Conservation (phyloP, 1,140 invertebrate genomes). For the Drosophila kanapiae region DNA sequence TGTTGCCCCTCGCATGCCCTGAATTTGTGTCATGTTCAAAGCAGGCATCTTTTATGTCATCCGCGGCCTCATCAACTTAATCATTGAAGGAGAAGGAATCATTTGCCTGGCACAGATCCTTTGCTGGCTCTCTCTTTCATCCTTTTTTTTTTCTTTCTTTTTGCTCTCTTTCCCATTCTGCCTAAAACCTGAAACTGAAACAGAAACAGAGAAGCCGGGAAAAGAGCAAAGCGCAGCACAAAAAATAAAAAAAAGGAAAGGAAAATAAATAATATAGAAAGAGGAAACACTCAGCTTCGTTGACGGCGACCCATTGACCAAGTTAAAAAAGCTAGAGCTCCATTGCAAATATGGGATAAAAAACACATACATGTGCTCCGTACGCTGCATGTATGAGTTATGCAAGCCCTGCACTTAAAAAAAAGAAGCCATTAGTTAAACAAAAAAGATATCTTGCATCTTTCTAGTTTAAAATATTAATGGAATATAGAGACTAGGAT, state of each 20-base stretch:
- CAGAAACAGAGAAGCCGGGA: slow-evolving; percentile 5
- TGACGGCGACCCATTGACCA: slow-evolving; percentile 78
- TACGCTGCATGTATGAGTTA: slow-evolving; percentile 40
- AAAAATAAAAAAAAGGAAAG: not conserved
- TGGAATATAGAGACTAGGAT: no score
- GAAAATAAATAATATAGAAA: slow-evolving; percentile 47
- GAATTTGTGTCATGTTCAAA: slow-evolving; percentile 48
- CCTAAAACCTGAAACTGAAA: slow-evolving; percentile 15
- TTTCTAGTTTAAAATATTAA: not conserved
- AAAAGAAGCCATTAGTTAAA: not conserved
- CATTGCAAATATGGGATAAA: slow-evolving; percentile 43
- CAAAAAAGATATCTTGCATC: not conserved
- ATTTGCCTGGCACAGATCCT: slow-evolving; percentile 40
- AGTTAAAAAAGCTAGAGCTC: slow-evolving; percentile 59
- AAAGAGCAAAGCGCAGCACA: slow-evolving; percentile 12
- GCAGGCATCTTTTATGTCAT: slow-evolving; percentile 33
- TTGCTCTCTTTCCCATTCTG: not conserved
- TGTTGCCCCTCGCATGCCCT: not conserved
- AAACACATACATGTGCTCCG: slow-evolving; percentile 9
- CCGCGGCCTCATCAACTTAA: slow-evolving; percentile 42
- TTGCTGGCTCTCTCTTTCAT: slow-evolving; percentile 11
- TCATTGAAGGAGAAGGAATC: slow-evolving; percentile 47
- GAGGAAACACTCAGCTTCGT: slow-evolving; percentile 53
- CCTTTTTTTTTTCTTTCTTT: no score
- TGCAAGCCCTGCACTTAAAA: slow-evolving; percentile 48